A percentile compares a stretch with the other conserved stretches of the same genome.
phyloP scores from a whole-genome alignment of 37 sponge, comb jelly and placozoan species.

The Bolinopsis microptera region DNA sequence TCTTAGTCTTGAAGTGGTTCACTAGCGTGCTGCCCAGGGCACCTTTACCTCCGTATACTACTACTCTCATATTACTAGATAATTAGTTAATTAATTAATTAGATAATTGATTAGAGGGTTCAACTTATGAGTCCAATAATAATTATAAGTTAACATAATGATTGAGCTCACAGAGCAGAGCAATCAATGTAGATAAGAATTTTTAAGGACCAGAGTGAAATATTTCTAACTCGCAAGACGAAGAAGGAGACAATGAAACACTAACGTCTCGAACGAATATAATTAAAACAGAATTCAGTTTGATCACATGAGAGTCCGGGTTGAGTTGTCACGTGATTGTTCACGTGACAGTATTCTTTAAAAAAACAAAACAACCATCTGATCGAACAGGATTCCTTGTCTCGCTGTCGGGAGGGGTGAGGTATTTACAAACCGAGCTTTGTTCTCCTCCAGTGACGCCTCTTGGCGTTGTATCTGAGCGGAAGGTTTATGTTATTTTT shows the following conservation, averaged over 20 bases:
- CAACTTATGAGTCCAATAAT: too few relatives aligned
- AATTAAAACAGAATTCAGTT: not conserved
- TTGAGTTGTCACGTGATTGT: not conserved
- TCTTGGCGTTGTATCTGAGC: constrained; percentile 80
- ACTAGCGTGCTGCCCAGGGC: constrained; percentile 89
- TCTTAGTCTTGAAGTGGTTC: constrained; percentile 76
- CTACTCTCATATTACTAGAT: constrained; percentile 73
- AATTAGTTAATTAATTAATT: too few relatives aligned
- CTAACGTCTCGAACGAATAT: not conserved
- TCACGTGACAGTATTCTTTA: not conserved
- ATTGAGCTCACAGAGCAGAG: too few relatives aligned
- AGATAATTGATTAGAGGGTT: too few relatives aligned
- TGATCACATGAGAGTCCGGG: not conserved
- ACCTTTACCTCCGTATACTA: constrained; percentile 96
- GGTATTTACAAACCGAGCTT: constrained; percentile 71
- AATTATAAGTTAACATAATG: too few relatives aligned
- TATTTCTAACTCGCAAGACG: too few relatives aligned
- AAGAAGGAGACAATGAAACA: not conserved
- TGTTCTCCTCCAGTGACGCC: constrained; percentile 80
- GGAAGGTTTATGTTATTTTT: too few relatives aligned
- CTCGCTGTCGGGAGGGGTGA: not conserved
- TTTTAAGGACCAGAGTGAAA: too few relatives aligned
- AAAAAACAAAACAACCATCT: not conserved
- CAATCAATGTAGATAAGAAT: too few relatives aligned
- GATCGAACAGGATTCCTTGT: not conserved